phyloP scores from a whole-genome alignment of 2,888 invertebrate genomes.

The Pandemis cinnamomeana region DNA sequence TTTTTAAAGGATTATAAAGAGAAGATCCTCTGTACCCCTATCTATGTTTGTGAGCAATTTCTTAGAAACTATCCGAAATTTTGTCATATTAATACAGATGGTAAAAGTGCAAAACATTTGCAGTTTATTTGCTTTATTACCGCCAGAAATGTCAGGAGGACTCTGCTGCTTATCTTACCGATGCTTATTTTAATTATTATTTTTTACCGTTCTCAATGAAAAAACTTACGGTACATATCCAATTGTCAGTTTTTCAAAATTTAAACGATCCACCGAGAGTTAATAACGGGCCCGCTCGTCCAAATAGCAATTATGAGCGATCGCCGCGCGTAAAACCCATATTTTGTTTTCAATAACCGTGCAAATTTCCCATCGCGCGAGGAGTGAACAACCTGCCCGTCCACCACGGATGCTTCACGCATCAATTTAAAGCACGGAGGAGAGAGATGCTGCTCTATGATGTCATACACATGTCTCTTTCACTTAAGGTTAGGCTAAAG shows the following conservation, averaged over 20 bases:
- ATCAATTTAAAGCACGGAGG: constrained; percentile 8
- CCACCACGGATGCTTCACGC: constrained; percentile 36
- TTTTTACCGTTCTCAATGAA: neutral
- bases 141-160: no score
- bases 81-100: no score
- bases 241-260: neutral
- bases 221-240: neutral
- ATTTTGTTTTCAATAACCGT: constrained; percentile 43
- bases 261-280: constrained; percentile 28
- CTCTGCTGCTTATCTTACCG: neutral
- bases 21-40: no score
- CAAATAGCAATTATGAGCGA: constrained; percentile 38
- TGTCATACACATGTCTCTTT: constrained; percentile 18
- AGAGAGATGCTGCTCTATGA: constrained; percentile 23
- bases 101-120: neutral
- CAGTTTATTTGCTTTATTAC: neutral
- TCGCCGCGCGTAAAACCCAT: constrained; percentile 23
- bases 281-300: constrained; percentile 31
- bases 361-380: constrained; percentile 42
- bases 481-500: neutral
- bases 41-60: no score
- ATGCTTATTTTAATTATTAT: neutral
- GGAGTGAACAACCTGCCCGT: constrained; percentile 38
- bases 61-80: no score
- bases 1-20: no score